A percentile compares a stretch with the other conserved stretches of the same genome.
phyloP scores from a whole-genome alignment of 2,888 invertebrate species.

The Campaea margaritaria region DNA sequence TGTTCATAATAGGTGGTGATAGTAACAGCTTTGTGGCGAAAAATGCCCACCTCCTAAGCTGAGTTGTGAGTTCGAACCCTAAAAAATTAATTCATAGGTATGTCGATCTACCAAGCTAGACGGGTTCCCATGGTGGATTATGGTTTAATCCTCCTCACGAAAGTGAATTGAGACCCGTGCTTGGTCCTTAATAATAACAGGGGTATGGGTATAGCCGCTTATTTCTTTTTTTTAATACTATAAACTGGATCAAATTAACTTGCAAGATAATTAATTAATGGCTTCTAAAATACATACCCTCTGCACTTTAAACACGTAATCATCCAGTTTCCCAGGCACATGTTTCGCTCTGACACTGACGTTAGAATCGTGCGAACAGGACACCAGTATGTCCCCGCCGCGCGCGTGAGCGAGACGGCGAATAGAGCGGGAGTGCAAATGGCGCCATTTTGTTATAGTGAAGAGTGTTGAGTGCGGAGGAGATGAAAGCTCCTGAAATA shows the following conservation, averaged over 20 bases:
- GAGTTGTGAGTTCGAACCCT: too few species aligned
- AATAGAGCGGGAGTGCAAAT: slow-evolving; percentile 79
- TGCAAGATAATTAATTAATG: too few species aligned
- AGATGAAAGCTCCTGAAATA: slow-evolving; percentile 79
- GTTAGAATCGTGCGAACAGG: slow-evolving; percentile 84
- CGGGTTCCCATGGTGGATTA: too few species aligned
- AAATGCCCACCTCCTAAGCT: too few species aligned
- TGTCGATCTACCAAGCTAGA: too few species aligned
- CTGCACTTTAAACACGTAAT: slow-evolving; percentile 82
- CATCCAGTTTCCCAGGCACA: slow-evolving; percentile 76
- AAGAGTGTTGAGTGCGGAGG: slow-evolving; percentile 79
- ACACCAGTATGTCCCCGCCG: slow-evolving; percentile 76
- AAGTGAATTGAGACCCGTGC: too few species aligned
- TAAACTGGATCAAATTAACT: too few species aligned
- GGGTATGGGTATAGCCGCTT: too few species aligned
- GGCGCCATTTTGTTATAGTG: slow-evolving; percentile 67
- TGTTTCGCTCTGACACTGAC: slow-evolving; percentile 80
- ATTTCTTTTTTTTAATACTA: too few species aligned
- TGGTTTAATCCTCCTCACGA: too few species aligned
- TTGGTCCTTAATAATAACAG: too few species aligned
- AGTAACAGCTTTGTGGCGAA: too few species aligned
- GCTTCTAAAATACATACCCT: slow-evolving; percentile 70
- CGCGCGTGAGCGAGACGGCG: slow-evolving; percentile 75
- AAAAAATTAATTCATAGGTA: not conserved
- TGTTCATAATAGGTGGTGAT: not conserved